A percentile compares a stretch with the other conserved stretches of the same genome.
Evolutionary conservation across 2,888 invertebrate species (phyloP).

Genomic region (Epistrophe eligans): DNA sequence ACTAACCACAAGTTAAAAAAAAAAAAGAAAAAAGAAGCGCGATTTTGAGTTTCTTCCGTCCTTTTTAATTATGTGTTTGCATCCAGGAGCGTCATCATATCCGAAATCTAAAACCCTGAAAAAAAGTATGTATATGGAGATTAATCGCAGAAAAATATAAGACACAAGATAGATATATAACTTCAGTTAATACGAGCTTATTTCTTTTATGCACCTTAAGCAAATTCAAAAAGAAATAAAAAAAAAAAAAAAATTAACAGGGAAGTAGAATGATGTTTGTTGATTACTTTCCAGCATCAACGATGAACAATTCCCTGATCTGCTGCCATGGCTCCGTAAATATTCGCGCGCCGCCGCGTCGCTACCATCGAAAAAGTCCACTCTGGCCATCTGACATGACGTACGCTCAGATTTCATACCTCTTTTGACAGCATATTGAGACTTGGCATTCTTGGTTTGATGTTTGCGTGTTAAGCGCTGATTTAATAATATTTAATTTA

Average conservation of each 20-base stretch:
- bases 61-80: slow-evolving; percentile 64
- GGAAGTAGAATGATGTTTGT: slow-evolving; percentile 58
- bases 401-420: slow-evolving; percentile 16
- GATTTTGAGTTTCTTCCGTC: slow-evolving; percentile 68
- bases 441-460: slow-evolving; percentile 61
- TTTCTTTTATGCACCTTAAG: slow-evolving; percentile 52
- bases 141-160: slow-evolving; percentile 58
- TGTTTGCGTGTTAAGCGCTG: slow-evolving; percentile 78
- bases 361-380: slow-evolving; percentile 12
- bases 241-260: slow-evolving; percentile 32
- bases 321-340: slow-evolving; percentile 4
- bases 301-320: neutral
- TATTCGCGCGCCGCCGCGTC: slow-evolving; percentile 42
- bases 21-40: slow-evolving; percentile 49
- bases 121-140: slow-evolving; percentile 47
- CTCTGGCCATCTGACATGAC: slow-evolving; percentile 25
- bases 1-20: slow-evolving; percentile 33
- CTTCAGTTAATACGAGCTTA: slow-evolving; percentile 67
- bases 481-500: slow-evolving; percentile 78
- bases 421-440: slow-evolving; percentile 52
- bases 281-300: slow-evolving; percentile 52
- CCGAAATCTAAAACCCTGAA: slow-evolving; percentile 37
- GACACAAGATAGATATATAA: slow-evolving; percentile 39
- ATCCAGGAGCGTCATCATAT: slow-evolving; percentile 44
- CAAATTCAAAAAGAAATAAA: slow-evolving; percentile 1